A percentile compares a stretch with the other conserved stretches of the same genome.
phyloP scores from a whole-genome alignment of 2,888 invertebrate genomes.

The Lomographa bimaculata region DNA sequence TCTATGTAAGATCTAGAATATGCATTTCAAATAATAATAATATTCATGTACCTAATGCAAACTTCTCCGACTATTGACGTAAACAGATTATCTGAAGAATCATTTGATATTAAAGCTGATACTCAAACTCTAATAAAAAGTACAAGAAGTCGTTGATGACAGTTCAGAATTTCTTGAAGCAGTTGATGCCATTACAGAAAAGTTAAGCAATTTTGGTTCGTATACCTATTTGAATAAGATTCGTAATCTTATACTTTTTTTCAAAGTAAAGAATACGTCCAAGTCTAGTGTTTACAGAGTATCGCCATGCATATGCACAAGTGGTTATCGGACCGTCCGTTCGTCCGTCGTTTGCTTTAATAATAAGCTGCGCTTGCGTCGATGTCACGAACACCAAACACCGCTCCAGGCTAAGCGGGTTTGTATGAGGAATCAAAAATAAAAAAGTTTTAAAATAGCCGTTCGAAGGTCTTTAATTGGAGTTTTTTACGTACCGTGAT shows the following conservation, averaged over 20 bases:
- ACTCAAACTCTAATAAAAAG: conserved; percentile 17
- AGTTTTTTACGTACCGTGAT: conserved; percentile 26
- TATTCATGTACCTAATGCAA: too few relatives aligned
- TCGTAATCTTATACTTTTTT: conserved; percentile 6
- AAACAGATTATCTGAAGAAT: conserved; percentile 21
- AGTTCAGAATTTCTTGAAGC: conserved; percentile 20
- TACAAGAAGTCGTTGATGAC: conserved; percentile 22
- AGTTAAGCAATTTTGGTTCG: conserved; percentile 6
- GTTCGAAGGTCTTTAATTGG: conserved; percentile 25
- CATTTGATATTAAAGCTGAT: conserved; percentile 17
- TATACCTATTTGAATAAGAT: conserved; percentile 10
- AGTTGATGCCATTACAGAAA: conserved; percentile 1
- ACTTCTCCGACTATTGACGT: conserved; percentile 21
- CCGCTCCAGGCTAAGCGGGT: conserved; percentile 50
- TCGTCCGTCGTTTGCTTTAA: conserved; percentile 73
- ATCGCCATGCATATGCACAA: conserved; percentile 73
- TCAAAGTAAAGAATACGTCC: conserved; percentile 36
- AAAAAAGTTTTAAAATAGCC: conserved; percentile 53
- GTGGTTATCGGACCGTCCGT: conserved; percentile 73
- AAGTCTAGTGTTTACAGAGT: conserved; percentile 70
- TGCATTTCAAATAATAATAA: too few relatives aligned
- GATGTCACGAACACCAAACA: conserved; percentile 80
- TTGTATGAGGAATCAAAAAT: conserved; percentile 49
- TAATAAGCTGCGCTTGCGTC: conserved; percentile 71
- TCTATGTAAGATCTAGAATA: too few relatives aligned